Percentiles rank a stretch among this genome's conserved stretches.
Evolutionary conservation across 2,888 invertebrate genomes (phyloP).

Genomic region (Cylindroiulus punctatus): DNA sequence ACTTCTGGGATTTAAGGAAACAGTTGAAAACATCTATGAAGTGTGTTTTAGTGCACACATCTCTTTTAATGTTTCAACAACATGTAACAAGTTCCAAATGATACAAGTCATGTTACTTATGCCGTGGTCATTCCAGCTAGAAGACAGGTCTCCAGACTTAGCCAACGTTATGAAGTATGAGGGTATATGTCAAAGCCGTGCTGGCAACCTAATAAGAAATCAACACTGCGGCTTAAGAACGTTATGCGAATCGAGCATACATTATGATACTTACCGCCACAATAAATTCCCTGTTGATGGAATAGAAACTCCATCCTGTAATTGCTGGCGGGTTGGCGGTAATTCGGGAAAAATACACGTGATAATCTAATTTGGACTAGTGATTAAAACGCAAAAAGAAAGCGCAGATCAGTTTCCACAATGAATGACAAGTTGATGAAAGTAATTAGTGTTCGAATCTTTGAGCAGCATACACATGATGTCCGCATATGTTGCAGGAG

Average conservation of each 20-base stretch:
- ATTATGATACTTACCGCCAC: not conserved
- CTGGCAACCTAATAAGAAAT: not conserved
- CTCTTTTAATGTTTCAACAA: no score
- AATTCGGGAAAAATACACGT: not conserved
- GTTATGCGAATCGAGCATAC: not conserved
- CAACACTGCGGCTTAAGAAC: not conserved
- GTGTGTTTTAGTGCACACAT: no score
- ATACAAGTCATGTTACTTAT: no score
- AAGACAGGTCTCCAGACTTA: not conserved
- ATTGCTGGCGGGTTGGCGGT: not conserved
- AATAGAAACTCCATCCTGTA: not conserved
- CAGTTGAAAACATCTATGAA: no score
- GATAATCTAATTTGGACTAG: not conserved
- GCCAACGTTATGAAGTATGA: conserved; percentile 9
- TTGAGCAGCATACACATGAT: no score
- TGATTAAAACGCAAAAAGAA: not conserved
- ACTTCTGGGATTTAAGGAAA: no score
- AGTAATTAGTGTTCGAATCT: no score
- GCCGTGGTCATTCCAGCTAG: no score
- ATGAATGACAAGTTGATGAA: no score
- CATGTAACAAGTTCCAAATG: no score
- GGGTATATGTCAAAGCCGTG: not conserved
- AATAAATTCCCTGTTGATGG: not conserved
- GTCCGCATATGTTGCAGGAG: no score
- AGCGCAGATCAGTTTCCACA: no score